Conservation (phyloP, 2,797 vertebrate species). For the Smutsia temminckii region DNA sequence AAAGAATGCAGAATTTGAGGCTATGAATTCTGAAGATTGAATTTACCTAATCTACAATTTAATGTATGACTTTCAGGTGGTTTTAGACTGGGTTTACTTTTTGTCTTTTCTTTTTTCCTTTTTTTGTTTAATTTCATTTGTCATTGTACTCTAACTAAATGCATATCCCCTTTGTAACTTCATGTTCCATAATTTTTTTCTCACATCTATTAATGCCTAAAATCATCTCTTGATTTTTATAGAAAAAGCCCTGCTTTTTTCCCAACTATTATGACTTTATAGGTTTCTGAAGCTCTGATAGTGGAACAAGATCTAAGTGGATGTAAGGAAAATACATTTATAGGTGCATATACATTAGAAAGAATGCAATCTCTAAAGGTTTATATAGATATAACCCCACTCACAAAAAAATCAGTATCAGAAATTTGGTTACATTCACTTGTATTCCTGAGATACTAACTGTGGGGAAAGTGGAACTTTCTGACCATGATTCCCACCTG, state of each 20-base stretch:
- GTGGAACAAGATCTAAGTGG: not conserved
- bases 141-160: not conserved
- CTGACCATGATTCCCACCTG: no score
- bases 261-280: not conserved
- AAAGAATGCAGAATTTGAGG: not conserved
- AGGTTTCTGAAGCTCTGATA: not conserved
- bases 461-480: no score
- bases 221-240: not conserved
- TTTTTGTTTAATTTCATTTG: conserved; percentile 19
- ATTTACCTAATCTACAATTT: not conserved
- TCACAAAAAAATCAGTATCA: not conserved
- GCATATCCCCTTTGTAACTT: not conserved
- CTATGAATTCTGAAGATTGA: conserved; percentile 31
- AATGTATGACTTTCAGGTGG: not conserved
- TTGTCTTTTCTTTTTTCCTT: not conserved
- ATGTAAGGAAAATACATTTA: conserved; percentile 12
- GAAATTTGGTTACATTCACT: not conserved
- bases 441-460: not conserved
- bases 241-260: not conserved
- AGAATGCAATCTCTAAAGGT: not conserved
- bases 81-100: not conserved
- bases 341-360: not conserved
- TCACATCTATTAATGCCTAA: not conserved
- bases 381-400: not conserved
- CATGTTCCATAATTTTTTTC: not conserved